Conservation (phyloP, 2,888 invertebrate genomes). For the Argynnis bischoffii region DNA sequence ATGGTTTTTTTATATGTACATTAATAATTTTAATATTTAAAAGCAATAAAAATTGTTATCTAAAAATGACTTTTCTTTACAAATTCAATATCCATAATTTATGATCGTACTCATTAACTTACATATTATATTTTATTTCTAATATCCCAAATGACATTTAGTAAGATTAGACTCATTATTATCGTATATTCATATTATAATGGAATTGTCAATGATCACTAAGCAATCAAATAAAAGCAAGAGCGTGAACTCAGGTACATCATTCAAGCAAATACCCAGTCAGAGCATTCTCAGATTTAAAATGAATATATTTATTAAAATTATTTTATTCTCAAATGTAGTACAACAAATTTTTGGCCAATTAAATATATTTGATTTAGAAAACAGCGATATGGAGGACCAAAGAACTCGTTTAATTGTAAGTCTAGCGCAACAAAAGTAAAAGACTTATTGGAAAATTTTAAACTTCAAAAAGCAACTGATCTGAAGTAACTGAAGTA, state of each 20-base stretch:
- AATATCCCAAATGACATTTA: background rate
- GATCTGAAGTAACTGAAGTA: no score
- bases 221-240: constrained; percentile 1
- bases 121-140: constrained; percentile 4
- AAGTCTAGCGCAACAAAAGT: background rate
- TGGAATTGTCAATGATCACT: background rate
- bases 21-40: background rate
- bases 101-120: background rate
- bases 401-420: constrained; percentile 5
- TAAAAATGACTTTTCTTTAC: background rate
- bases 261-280: background rate
- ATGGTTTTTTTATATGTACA: no score
- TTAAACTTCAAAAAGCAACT: background rate
- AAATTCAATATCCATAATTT: background rate
- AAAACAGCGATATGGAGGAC: background rate
- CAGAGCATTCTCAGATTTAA: background rate
- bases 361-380: constrained; percentile 4
- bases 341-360: background rate
- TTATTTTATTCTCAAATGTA: background rate
- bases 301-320: background rate
- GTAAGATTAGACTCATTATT: constrained; percentile 8
- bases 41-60: background rate
- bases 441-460: background rate
- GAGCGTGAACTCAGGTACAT: background rate
- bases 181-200: constrained; percentile 1